These are phyloP conservation scores for Trogon surrucura DNA, from an alignment of 2,113 vertebrate species.

Conservation along the genomic window DNA sequence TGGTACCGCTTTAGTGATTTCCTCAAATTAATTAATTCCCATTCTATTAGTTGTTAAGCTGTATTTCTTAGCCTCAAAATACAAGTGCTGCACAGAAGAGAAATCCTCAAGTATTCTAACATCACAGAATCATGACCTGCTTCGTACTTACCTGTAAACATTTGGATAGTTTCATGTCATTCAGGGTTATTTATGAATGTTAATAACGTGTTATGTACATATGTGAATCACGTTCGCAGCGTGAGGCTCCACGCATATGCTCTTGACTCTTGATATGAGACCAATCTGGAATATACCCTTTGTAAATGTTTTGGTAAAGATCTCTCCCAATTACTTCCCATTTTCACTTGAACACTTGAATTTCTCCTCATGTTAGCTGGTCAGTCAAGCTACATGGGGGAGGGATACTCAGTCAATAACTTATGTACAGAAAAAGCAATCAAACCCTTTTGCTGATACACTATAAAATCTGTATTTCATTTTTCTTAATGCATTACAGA, in stretches of 20 bases:
- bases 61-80: neutral
- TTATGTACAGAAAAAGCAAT: neutral
- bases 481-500: neutral
- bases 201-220: neutral
- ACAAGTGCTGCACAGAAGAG: neutral
- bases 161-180: neutral
- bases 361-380: neutral
- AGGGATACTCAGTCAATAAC: neutral
- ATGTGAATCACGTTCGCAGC: neutral
- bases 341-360: neutral
- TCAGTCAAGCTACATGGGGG: neutral
- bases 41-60: neutral
- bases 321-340: neutral
- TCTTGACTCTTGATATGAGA: neutral
- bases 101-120: neutral
- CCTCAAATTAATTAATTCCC: neutral
- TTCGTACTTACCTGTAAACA: neutral
- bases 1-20: neutral
- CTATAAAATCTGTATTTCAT: neutral
- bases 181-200: neutral
- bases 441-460: neutral
- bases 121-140: rapidly evolving
- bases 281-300: neutral
- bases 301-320: neutral
- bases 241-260: rapidly evolving